Conservation (phyloP, 2,113 vertebrate species). For the Pedetes capensis region DNA sequence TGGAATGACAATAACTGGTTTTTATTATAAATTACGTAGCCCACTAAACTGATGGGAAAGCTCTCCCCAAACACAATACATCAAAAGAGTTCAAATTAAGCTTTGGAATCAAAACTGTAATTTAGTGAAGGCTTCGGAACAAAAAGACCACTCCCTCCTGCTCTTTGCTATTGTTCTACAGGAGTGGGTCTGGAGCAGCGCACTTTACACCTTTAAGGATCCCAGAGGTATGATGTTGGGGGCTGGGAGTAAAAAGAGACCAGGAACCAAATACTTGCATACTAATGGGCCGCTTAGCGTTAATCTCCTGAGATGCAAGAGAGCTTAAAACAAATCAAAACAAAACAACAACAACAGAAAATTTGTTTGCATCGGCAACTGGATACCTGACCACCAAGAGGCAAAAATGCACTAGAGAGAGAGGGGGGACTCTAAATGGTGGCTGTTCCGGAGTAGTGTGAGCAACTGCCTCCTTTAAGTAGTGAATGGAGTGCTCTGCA, state of each 20-base stretch:
- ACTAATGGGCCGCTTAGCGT: not conserved
- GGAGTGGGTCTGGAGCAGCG: not conserved
- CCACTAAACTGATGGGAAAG: slow-evolving; percentile 58
- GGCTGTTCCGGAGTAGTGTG: not conserved
- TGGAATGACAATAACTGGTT: slow-evolving; percentile 59
- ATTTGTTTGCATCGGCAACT: no score
- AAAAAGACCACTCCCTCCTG: slow-evolving; percentile 82
- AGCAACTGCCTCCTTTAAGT: not conserved
- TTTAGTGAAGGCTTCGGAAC: slow-evolving; percentile 68
- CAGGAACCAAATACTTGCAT: not conserved
- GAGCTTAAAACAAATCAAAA: not conserved
- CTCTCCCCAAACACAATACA: slow-evolving; percentile 52
- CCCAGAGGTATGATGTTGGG: slow-evolving; percentile 30
- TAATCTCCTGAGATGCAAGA: not conserved
- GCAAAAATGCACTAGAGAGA: not conserved
- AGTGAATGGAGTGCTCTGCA: not conserved
- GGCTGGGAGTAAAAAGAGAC: not conserved
- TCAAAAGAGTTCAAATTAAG: slow-evolving; percentile 71
- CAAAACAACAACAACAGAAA: not conserved
- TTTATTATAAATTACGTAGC: slow-evolving; percentile 62
- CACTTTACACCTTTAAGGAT: slow-evolving; percentile 54
- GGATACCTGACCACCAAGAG: not conserved
- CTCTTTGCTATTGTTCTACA: slow-evolving; percentile 76
- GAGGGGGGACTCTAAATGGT: slow-evolving; percentile 27
- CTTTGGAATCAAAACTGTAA: slow-evolving; percentile 45